Evolutionary conservation across 2,113 vertebrate genomes (phyloP).

Genomic region (Corythoichthys intestinalis): DNA sequence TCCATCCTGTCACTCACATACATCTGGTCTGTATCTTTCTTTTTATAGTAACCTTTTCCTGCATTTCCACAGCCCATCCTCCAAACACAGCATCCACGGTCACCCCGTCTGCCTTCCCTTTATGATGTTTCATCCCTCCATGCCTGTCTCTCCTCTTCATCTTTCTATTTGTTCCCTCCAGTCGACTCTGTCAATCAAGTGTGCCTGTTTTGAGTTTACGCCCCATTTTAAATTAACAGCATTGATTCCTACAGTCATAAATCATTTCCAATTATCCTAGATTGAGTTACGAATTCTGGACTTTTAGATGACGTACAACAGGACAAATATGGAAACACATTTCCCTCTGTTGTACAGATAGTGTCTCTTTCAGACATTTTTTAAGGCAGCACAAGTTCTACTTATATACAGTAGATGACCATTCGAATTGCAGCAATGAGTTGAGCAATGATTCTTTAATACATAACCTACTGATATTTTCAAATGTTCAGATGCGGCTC

Average conservation of each 20-base stretch:
- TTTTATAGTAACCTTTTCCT: constrained; percentile 29
- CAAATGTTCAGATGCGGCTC: not conserved
- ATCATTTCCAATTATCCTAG: constrained; percentile 3
- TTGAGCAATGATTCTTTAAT: not conserved
- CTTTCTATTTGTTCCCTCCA: constrained; percentile 29
- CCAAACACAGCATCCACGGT: no score
- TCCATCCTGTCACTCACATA: constrained; percentile 35
- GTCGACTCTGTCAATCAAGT: constrained; percentile 59
- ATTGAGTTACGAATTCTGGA: constrained; percentile 3
- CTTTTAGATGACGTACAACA: constrained; percentile 12
- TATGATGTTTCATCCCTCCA: constrained; percentile 1
- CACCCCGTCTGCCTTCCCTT: not conserved
- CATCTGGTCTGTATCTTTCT: constrained; percentile 11
- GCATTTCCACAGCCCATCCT: not conserved
- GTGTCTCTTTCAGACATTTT: not conserved
- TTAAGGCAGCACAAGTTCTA: not conserved
- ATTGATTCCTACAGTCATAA: constrained; percentile 10
- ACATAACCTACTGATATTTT: not conserved
- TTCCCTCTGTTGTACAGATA: not conserved
- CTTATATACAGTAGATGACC: not conserved
- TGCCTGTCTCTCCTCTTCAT: constrained; percentile 17
- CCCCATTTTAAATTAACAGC: constrained; percentile 33
- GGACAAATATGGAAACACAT: not conserved
- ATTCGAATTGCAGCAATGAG: not conserved
- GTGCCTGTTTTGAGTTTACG: constrained; percentile 47